A percentile compares a stretch with the other conserved stretches of the same genome.
Evolutionary conservation across 2,888 invertebrate genomes (phyloP).

Genomic region (Tubulanus polymorphus): DNA sequence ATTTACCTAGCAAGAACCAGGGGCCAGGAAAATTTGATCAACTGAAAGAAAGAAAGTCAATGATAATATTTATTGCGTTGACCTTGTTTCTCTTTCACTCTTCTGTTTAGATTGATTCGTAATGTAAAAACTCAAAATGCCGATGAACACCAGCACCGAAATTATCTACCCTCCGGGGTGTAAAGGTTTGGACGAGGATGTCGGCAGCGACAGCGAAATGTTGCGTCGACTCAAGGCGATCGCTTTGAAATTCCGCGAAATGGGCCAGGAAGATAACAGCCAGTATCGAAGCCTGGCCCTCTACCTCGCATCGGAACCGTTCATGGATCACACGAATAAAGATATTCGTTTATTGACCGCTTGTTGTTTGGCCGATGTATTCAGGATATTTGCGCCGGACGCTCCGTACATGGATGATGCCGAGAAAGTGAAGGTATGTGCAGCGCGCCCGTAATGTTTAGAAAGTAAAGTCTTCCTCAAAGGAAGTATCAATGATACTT

Average conservation of each 20-base stretch:
- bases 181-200: conserved; percentile 86
- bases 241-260: conserved; percentile 91
- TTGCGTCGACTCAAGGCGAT: conserved; percentile 91
- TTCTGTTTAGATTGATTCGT: too few relatives aligned
- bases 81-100: too few relatives aligned
- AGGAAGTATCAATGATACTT: too few relatives aligned
- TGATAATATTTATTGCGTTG: too few relatives aligned
- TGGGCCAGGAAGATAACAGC: conserved; percentile 88
- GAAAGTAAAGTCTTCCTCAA: neutral
- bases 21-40: too few relatives aligned
- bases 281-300: conserved; percentile 64
- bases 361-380: conserved; percentile 95
- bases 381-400: conserved; percentile 94
- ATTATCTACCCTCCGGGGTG: conserved; percentile 92
- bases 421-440: neutral
- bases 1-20: too few relatives aligned
- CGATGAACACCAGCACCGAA: too few relatives aligned
- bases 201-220: conserved; percentile 85
- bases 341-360: conserved; percentile 93
- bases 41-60: too few relatives aligned
- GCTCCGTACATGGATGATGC: conserved; percentile 90
- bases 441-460: neutral
- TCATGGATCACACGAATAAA: conserved; percentile 80
- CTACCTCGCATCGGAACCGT: conserved; percentile 88
- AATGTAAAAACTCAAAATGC: too few relatives aligned